Evolutionary conservation across 2,797 vertebrate species (phyloP), one percentile per base, ranked within the genome.

Genomic region (Gila robusta): DNA sequence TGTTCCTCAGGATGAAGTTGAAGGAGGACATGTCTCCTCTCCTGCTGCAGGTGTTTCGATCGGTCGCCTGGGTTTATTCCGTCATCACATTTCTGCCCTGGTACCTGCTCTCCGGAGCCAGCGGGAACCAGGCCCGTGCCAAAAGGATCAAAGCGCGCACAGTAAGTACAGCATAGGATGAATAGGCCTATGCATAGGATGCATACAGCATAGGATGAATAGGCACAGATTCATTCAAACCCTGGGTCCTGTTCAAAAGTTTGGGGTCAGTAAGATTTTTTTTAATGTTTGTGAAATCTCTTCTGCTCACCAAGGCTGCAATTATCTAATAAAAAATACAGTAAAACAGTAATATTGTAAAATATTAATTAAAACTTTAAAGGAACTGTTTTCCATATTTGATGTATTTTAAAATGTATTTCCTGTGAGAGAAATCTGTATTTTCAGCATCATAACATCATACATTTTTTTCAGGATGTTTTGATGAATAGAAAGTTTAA

Each of bases 11-110:
- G 90, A 99, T 99, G 98, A 98, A 99, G 94, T 90, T 99, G 91
- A 99, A 99, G 92, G 97, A 99, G 93, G 96, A 97, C 88, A 97
- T 99, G 88, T 97, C 98, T 88, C 98, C 98, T 4, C 62, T 99
- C 92, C 95, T 99, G 91, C 94, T 98, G 84, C 96, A 97, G 89
- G 92, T 99, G 41, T 97, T 99, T 93, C 97, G 97, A 90, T 98
- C 98, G 3, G 90, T 98, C 8, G 94, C 97, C 87, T 96, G 96
- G 93, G 91, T 99, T 84, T 99, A 99, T 93, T 95, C 97, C 0
- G 90, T 98, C 89, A 94, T 99, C 94, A 98, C 97, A 0, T 99
- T 97, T 91, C 94, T 99, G 92, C 98, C 98, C 0, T 99, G 97
- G 97, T 99, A 98, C 94, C 95, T 99, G 88, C 93, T 99, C 69